Evolutionary conservation across 1,140 invertebrate species (phyloP), one percentile per base, ranked within the genome.

Genomic region (Subanguina moxae): DNA sequence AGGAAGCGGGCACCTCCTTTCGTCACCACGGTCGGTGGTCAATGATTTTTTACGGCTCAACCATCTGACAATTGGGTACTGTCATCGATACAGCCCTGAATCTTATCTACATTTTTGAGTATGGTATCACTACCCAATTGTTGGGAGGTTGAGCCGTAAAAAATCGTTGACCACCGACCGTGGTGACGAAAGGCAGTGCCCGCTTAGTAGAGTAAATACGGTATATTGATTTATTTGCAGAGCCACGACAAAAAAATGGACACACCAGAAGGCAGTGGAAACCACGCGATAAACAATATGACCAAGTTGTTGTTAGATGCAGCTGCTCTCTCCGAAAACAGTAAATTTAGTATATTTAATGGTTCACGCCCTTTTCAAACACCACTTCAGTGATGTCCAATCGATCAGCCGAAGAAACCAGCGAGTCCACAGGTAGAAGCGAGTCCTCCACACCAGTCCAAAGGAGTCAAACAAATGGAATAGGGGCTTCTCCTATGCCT

Each of bases 391-490:
- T 66, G 38, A 64, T 70, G 21, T 75, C 73, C 11, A 70, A 63
- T 52, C 45, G 72, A 15, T 67, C 62, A 61, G 65, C 73, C n/a
- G 74, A 74, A 66, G 73, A 76, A 45, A 73, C 65, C 13, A 74
- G 73, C 52, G 73, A 74, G 46, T 73, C 72, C 17, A 73, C 72
- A n/a, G 74, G 73, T 25, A 74, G 73, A 3, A 66, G 62, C 42
- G 73, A 76, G 38, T 72, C 74, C 3, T 73, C 70, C 9, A 74
- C 73, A 32, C 73, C 73, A 1, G 74, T 75, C 15, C 73, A 74
- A 23, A 67, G 74, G n/a, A 52, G 62, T 21, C 70, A 42, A 32
- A 23, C 43, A 9, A 63, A 45, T 32, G 56, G 38, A 15, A 25
- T 61, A 28, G 67, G 27, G 13, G 64, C 61, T 28, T 56, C 72